Conservation (phyloP, 2,888 invertebrate species). For the Agapostemon virescens region DNA sequence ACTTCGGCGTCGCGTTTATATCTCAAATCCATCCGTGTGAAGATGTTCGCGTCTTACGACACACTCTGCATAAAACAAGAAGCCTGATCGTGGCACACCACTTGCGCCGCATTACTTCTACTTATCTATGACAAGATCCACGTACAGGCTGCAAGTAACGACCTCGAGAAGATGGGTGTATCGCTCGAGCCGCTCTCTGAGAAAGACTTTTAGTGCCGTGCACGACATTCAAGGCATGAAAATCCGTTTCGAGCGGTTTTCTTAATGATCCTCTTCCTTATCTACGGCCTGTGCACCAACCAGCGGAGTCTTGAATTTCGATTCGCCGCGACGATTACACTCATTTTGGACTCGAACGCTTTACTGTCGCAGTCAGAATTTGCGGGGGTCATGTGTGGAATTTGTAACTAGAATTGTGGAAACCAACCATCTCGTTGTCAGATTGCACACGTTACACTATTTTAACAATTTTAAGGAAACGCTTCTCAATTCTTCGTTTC, state of each 20-base stretch:
- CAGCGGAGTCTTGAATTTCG: not conserved
- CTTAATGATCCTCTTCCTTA: conserved; percentile 34
- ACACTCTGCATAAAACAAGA: conserved; percentile 55
- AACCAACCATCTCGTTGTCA: not conserved
- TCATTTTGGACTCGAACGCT: not conserved
- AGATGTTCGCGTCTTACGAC: conserved; percentile 16
- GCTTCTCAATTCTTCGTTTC: not conserved
- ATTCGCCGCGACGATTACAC: conserved; percentile 5
- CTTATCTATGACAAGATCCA: conserved; percentile 49
- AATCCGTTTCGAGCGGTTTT: conserved; percentile 18
- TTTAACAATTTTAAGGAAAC: not conserved
- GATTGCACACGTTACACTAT: not conserved
- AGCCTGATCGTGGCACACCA: conserved; percentile 56
- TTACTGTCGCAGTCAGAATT: not conserved
- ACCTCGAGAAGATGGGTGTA: conserved; percentile 32
- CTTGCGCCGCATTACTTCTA: conserved; percentile 42
- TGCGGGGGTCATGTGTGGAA: not conserved
- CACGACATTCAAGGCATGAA: conserved; percentile 9
- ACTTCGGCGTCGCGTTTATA: not conserved
- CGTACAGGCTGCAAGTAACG: conserved; percentile 62
- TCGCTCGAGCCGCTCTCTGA: conserved; percentile 23
- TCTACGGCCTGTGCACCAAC: not conserved
- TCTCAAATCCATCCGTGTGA: not conserved
- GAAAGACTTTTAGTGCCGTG: conserved; percentile 20
- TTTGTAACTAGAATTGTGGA: not conserved